Evolutionary conservation across 2,888 invertebrate genomes (phyloP).

Genomic region (Diplolepis rosae): DNA sequence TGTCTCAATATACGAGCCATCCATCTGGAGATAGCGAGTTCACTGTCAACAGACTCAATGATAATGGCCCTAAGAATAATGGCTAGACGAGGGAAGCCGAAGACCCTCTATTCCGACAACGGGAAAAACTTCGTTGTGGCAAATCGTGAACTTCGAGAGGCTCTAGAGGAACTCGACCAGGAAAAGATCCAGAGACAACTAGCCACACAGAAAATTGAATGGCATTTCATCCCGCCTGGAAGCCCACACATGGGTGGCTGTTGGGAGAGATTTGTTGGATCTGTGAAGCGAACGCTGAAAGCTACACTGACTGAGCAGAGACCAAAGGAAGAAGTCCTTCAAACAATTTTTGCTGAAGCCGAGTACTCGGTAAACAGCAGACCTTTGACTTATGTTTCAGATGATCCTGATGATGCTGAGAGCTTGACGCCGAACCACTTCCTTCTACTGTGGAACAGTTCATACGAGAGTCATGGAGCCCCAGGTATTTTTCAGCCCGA

Average conservation of each 20-base stretch:
- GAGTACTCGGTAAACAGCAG: too few relatives aligned
- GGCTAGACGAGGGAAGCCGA: conserved; percentile 35
- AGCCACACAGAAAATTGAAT: not conserved
- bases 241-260: too few relatives aligned
- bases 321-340: too few relatives aligned
- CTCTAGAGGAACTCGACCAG: not conserved
- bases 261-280: too few relatives aligned
- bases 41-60: not conserved
- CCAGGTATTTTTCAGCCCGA: not conserved
- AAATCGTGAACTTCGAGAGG: not conserved
- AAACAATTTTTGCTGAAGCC: too few relatives aligned
- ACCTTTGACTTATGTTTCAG: too few relatives aligned
- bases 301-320: too few relatives aligned
- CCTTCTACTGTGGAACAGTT: too few relatives aligned
- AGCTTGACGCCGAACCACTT: too few relatives aligned
- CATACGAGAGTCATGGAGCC: too few relatives aligned
- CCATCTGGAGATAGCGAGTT: not conserved
- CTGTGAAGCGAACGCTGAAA: too few relatives aligned
- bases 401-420: too few relatives aligned
- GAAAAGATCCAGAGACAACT: not conserved
- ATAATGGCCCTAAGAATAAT: conserved; percentile 31
- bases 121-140: conserved; percentile 38
- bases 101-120: conserved; percentile 32
- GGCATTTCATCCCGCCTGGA: not conserved
- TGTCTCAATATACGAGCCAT: not conserved